A percentile compares a stretch with the other conserved stretches of the same genome.
Evolutionary conservation across 2,888 invertebrate species (phyloP).

Genomic region (Drosophila subquinaria): DNA sequence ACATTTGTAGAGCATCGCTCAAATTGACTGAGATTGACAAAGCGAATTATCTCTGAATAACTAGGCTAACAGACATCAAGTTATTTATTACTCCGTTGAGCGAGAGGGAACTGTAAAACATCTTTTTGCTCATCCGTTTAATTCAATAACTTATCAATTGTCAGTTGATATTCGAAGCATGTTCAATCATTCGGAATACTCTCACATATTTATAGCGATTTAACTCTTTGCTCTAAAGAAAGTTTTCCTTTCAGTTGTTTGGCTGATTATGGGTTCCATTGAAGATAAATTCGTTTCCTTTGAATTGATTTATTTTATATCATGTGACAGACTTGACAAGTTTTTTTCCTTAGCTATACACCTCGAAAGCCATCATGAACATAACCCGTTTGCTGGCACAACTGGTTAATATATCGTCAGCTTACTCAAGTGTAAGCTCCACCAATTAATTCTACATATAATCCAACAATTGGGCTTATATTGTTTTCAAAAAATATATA

Average conservation of each 20-base stretch:
- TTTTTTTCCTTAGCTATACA: neutral
- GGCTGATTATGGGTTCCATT: neutral
- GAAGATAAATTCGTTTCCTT: neutral
- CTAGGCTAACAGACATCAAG: constrained; percentile 20
- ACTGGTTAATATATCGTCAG: neutral
- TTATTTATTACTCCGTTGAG: constrained; percentile 20
- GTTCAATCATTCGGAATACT: constrained; percentile 19
- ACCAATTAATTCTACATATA: constrained; percentile 38
- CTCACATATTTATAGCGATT: neutral
- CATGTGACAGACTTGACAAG: neutral
- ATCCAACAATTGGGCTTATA: neutral
- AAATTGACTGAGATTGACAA: constrained; percentile 21
- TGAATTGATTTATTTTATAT: neutral
- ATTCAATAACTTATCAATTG: neutral
- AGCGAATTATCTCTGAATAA: neutral
- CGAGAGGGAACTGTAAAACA: neutral
- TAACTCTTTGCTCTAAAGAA: neutral
- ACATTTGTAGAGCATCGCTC: constrained; percentile 45
- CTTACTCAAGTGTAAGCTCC: neutral
- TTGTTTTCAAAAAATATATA: constrained; percentile 27
- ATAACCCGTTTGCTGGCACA: neutral
- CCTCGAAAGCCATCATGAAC: neutral
- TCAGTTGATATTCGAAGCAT: neutral
- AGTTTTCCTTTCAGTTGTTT: neutral
- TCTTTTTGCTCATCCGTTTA: neutral